A percentile compares a stretch with the other conserved stretches of the same genome.
These are phyloP conservation scores for Esox lucius DNA, from an alignment of 2,797 vertebrate species.

Conservation along the genomic window DNA sequence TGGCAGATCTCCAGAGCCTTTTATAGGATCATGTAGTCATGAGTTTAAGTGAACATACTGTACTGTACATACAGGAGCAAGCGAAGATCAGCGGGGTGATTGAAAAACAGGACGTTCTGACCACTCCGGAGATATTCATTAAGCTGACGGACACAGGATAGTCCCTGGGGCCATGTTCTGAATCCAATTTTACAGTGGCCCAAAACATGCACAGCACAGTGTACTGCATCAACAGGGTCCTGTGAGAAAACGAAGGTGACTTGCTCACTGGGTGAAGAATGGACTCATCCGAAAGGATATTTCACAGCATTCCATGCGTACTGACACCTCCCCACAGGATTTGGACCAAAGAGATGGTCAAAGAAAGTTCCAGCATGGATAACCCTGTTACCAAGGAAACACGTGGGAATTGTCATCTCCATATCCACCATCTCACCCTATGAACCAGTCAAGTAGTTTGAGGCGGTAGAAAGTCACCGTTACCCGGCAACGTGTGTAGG, in stretches of 20 bases:
- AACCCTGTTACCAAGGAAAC: too few relatives aligned
- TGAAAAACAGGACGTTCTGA: not conserved
- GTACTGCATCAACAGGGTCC: not conserved
- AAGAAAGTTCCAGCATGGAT: too few relatives aligned
- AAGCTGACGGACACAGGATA: not conserved
- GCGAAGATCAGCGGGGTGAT: not conserved
- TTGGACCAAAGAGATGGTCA: too few relatives aligned
- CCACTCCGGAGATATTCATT: not conserved
- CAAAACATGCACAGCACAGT: not conserved
- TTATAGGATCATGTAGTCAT: not conserved
- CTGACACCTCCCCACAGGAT: conserved; percentile 64
- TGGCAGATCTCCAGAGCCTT: not conserved
- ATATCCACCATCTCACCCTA: too few relatives aligned
- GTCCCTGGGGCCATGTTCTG: too few relatives aligned
- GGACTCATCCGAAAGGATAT: not conserved
- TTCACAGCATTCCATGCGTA: not conserved
- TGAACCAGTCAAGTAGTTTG: too few relatives aligned
- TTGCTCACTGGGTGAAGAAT: not conserved
- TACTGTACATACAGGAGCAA: not conserved
- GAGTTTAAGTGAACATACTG: not conserved
- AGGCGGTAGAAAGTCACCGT: too few relatives aligned
- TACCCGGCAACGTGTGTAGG: too few relatives aligned
- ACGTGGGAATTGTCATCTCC: too few relatives aligned
- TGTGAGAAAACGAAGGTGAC: not conserved
- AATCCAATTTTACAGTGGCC: not conserved